Conservation (phyloP, 2,888 invertebrate species). For the Liopterus haemorrhoidalis region DNA sequence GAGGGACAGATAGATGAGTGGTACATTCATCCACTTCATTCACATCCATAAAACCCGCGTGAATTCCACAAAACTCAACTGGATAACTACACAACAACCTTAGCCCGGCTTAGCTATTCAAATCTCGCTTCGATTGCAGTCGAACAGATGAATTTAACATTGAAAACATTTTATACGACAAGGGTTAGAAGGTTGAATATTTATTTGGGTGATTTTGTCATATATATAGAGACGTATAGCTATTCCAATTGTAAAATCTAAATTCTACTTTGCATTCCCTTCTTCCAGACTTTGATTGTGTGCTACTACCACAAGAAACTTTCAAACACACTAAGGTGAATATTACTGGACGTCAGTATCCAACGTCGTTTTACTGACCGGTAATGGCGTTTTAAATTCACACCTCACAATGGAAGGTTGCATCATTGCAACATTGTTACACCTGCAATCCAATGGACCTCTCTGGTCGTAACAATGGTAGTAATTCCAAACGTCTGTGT, state of each 20-base stretch:
- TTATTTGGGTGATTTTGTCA: slow-evolving; percentile 41
- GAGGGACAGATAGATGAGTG: slow-evolving; percentile 49
- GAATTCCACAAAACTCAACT: slow-evolving; percentile 41
- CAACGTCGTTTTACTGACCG: too few relatives aligned
- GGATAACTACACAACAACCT: slow-evolving; percentile 45
- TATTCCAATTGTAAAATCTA: slow-evolving; percentile 47
- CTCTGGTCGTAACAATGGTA: too few relatives aligned
- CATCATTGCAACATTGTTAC: too few relatives aligned
- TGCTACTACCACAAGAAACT: slow-evolving; percentile 3
- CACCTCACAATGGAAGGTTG: too few relatives aligned
- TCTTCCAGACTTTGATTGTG: slow-evolving; percentile 38
- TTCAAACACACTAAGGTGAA: slow-evolving; percentile 7
- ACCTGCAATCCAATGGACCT: too few relatives aligned
- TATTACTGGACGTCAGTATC: too few relatives aligned
- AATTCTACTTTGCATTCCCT: slow-evolving; percentile 47
- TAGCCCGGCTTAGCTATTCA: slow-evolving; percentile 48
- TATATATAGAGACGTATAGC: slow-evolving; percentile 44
- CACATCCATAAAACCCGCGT: slow-evolving; percentile 39
- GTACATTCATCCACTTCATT: slow-evolving; percentile 45
- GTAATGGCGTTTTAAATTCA: too few relatives aligned
- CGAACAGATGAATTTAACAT: slow-evolving; percentile 41
- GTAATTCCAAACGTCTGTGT: too few relatives aligned
- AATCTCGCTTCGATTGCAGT: slow-evolving; percentile 48
- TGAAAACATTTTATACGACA: slow-evolving; percentile 32
- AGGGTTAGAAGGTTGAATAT: slow-evolving; percentile 29